These are phyloP conservation scores for Stenotaenia linearis DNA, from an alignment of 2,888 invertebrate genomes.

Conservation along the genomic window DNA sequence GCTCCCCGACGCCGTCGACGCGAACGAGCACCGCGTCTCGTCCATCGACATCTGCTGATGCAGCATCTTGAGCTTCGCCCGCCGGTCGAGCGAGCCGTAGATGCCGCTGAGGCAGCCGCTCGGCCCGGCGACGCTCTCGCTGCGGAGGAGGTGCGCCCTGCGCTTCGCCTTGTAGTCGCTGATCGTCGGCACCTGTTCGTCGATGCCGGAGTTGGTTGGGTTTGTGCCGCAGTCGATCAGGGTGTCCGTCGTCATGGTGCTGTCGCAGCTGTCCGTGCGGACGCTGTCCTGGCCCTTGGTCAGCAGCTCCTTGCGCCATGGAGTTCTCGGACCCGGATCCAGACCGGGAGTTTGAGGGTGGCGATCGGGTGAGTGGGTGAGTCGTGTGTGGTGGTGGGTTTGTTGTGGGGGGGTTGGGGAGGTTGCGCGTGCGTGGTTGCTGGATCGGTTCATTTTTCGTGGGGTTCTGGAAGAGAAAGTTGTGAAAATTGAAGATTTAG, in stretches of 20 bases:
- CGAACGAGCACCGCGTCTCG: constrained; percentile 34
- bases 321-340: not conserved
- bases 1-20: not conserved
- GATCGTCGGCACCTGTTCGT: constrained; percentile 22
- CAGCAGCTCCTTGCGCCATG: not conserved
- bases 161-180: constrained; percentile 26
- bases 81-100: constrained; percentile 34
- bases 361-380: not conserved
- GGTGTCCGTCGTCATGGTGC: not conserved
- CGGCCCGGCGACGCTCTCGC: constrained; percentile 34
- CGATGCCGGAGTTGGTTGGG: too few species aligned
- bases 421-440: too few species aligned
- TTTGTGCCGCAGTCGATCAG: too few species aligned
- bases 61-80: constrained; percentile 30
- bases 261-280: not conserved
- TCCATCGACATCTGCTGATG: constrained; percentile 39
- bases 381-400: too few species aligned
- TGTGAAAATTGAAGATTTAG: too few species aligned
- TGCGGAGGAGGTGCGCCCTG: constrained; percentile 28
- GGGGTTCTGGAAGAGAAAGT: too few species aligned
- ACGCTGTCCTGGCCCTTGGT: not conserved
- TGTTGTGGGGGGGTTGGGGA: too few species aligned
- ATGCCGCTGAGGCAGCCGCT: constrained; percentile 35
- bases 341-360: not conserved
- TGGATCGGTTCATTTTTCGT: too few species aligned